phyloP scores from a whole-genome alignment of 2,888 invertebrate species.

The Coelopa pilipes region DNA sequence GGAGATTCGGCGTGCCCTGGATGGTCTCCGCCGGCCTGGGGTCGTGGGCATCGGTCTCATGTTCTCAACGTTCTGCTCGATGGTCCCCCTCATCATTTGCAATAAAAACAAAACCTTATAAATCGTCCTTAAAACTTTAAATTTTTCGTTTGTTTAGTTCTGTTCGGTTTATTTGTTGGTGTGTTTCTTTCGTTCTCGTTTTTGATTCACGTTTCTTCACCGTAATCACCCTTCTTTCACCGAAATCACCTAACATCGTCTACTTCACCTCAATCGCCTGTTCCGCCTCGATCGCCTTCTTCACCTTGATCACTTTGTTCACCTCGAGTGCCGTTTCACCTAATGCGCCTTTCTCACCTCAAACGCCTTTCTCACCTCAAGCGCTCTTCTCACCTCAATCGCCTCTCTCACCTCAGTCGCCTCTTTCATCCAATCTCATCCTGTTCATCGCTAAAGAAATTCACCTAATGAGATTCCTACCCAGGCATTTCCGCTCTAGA shows the following conservation, averaged over 20 bases:
- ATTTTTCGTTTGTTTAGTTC: background rate
- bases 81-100: too few relatives aligned
- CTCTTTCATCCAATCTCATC: too few relatives aligned
- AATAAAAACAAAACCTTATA: background rate
- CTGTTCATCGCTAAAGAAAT: too few relatives aligned
- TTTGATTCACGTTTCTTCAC: slow-evolving; percentile 16
- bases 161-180: background rate
- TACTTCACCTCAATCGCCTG: slow-evolving; percentile 9
- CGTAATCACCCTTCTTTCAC: slow-evolving; percentile 10
- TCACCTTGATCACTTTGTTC: slow-evolving; percentile 19
- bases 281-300: slow-evolving; percentile 18
- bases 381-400: too few relatives aligned
- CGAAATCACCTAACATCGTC: background rate
- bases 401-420: too few relatives aligned
- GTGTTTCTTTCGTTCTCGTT: background rate
- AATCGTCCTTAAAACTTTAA: background rate
- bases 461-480: slow-evolving; percentile 13
- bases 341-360: slow-evolving; percentile 2
- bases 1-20: too few relatives aligned
- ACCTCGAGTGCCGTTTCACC: slow-evolving; percentile 19
- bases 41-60: too few relatives aligned
- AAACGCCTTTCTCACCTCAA: too few relatives aligned
- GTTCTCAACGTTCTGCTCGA: too few relatives aligned
- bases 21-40: too few relatives aligned
- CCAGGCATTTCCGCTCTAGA: slow-evolving; percentile 13